Percentiles rank a stretch among this genome's conserved stretches.
These are phyloP conservation scores for Pseudomugil gertrudae DNA, from an alignment of 2,797 vertebrate genomes.

Conservation along the genomic window DNA sequence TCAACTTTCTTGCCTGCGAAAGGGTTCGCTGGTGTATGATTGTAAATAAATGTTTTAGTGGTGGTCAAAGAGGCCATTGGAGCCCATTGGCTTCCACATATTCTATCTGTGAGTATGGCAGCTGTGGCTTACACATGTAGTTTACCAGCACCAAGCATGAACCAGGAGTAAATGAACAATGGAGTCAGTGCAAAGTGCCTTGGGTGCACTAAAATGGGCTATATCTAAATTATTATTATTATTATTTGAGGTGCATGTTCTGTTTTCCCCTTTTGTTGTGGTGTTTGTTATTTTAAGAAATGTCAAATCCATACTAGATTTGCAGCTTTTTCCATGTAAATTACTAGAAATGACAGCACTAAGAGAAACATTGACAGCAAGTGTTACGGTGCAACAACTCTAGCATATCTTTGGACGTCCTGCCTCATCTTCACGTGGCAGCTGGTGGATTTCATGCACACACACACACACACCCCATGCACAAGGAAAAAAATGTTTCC, in stretches of 20 bases:
- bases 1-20: no score
- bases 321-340: slow-evolving; percentile 2
- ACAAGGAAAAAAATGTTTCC: slow-evolving; percentile 23
- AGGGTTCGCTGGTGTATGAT: no score
- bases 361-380: not conserved
- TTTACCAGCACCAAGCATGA: no score
- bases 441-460: slow-evolving; percentile 25
- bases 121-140: no score
- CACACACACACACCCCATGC: slow-evolving; percentile 7
- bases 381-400: slow-evolving; percentile 8
- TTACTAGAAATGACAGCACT: slow-evolving; percentile 12
- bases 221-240: no score
- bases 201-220: no score
- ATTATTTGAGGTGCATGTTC: slow-evolving; percentile 5
- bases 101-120: no score
- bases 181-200: no score
- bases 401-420: slow-evolving; percentile 11
- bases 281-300: slow-evolving; percentile 4
- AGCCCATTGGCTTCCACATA: no score
- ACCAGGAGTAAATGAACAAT: no score
- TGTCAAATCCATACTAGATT: slow-evolving; percentile 7
- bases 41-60: no score
- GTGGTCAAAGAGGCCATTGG: no score
- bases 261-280: not conserved
- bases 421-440: slow-evolving; percentile 18